Conservation (phyloP, 2,888 invertebrate genomes). For the Amblyjoppa proteus region DNA sequence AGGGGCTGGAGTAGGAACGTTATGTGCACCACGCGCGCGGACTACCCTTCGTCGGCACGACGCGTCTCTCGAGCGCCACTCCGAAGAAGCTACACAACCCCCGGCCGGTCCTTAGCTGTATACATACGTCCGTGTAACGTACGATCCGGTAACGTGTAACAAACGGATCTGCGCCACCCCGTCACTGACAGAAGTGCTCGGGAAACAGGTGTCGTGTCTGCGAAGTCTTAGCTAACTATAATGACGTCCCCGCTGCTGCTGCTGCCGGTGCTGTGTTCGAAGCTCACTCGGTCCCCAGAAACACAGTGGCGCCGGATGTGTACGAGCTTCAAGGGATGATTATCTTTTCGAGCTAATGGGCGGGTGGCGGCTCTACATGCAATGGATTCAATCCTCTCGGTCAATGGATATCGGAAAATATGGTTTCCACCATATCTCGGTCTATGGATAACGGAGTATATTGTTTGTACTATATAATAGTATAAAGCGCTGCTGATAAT, state of each 20-base stretch:
- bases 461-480: too few species aligned
- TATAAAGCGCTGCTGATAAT: too few species aligned
- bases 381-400: conserved; percentile 29
- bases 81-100: conserved; percentile 40
- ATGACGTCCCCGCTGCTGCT: conserved; percentile 9
- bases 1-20: conserved; percentile 41
- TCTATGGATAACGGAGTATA: not conserved
- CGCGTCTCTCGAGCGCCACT: conserved; percentile 9
- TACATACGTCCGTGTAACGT: conserved; percentile 68
- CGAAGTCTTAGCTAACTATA: conserved; percentile 67
- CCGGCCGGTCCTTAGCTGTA: conserved; percentile 5
- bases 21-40: conserved; percentile 46
- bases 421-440: not conserved
- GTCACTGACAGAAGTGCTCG: conserved; percentile 74
- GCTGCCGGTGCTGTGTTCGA: not conserved
- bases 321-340: conserved; percentile 45
- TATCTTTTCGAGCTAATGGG: conserved; percentile 36
- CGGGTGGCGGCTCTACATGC: not conserved
- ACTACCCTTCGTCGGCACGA: conserved; percentile 15
- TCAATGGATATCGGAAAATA: not conserved
- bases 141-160: conserved; percentile 73
- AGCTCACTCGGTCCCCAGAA: not conserved
- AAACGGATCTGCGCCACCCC: conserved; percentile 75
- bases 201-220: conserved; percentile 78
- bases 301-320: conserved; percentile 8